Base-by-base conservation (phyloP, 92 coral and sea anemone genomes). In the Zoanthus sansibaricus region DNA sequence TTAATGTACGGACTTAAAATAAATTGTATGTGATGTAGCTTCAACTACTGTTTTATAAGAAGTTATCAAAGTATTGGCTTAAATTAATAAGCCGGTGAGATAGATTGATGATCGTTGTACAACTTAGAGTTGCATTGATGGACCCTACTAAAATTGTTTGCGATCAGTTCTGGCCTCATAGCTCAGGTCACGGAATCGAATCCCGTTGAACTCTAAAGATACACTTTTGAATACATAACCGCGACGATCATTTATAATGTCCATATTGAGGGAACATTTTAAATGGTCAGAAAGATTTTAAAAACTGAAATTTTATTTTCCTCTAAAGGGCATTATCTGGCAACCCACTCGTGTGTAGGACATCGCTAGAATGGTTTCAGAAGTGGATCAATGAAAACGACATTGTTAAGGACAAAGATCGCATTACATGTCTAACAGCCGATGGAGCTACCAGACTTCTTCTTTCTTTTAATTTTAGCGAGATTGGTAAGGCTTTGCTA, bases 341-440 rank as follows among this genome's bases (percentile, higher is more conserved):
- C 9, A 80, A 66, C 59, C 85, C 85, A 46, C 66, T 80, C 70
- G 62, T 66, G 74, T 80, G 85, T 48, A 66, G 45, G 3, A 80
- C 61, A 0, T 4, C 74, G 17, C 45, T 80, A 21, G 74, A 66
- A 31, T 80, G 85, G 85, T 46, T 80, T 47, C 74, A 80, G 59
- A 47, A 20, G 6, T 80, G 85, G 85, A 66, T 68, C 0, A 52
- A 80, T 25, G 62, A 20, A 9, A 20, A n/a, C 20, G 46, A 14
- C 46, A 17, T 42, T 46, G 75, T 80, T 10, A 17, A 80, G 56
- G 37, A 66, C 30, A 80, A 46, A 61, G 1, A 80, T 10, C 15
- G 0, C n/a, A 80, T 80, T 46, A 47, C 2, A n/a, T 80, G 85
- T 5, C 73, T 14, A 16, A 64, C 74, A 66, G 20, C 75, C 7